Conservation (phyloP, 2,113 vertebrate species). For the Brachionichthys hirsutus region DNA sequence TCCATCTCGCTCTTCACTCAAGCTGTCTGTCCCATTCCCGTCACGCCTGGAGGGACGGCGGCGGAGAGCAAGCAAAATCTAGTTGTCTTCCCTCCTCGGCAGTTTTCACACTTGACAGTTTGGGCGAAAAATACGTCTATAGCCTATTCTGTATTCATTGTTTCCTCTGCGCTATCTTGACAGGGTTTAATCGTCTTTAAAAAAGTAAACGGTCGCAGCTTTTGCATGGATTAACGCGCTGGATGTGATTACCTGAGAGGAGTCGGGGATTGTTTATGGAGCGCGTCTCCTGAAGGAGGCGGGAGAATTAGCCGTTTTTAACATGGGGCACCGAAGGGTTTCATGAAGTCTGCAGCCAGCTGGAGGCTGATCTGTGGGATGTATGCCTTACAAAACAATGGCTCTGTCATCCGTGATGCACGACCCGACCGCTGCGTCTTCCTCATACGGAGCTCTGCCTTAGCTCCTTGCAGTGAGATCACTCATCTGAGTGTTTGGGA, state of each 20-base stretch:
- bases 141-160: slow-evolving; percentile 58
- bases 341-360: slow-evolving; percentile 5
- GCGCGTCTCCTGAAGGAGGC: slow-evolving; percentile 41
- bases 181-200: slow-evolving; percentile 62
- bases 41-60: slow-evolving; percentile 9
- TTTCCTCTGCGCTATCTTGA: slow-evolving; percentile 54
- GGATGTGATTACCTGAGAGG: slow-evolving; percentile 46
- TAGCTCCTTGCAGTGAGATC: not conserved
- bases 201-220: slow-evolving; percentile 53
- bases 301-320: slow-evolving; percentile 23
- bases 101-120: slow-evolving; percentile 55
- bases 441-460: not conserved
- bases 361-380: not conserved
- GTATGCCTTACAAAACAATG: not conserved
- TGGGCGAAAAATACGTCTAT: slow-evolving; percentile 15
- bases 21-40: slow-evolving; percentile 9
- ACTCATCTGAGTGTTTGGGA: not conserved
- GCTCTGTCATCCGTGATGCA: not conserved
- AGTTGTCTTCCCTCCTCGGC: slow-evolving; percentile 38
- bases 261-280: slow-evolving; percentile 32
- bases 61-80: not conserved
- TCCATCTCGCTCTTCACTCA: slow-evolving; percentile 21
- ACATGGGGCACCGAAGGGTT: slow-evolving; percentile 17
- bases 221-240: slow-evolving; percentile 47
- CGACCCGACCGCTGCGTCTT: not conserved